Percentiles rank a stretch among this genome's conserved stretches.
phyloP scores from a whole-genome alignment of 1,140 invertebrate genomes.

The Drosophila leontia region DNA sequence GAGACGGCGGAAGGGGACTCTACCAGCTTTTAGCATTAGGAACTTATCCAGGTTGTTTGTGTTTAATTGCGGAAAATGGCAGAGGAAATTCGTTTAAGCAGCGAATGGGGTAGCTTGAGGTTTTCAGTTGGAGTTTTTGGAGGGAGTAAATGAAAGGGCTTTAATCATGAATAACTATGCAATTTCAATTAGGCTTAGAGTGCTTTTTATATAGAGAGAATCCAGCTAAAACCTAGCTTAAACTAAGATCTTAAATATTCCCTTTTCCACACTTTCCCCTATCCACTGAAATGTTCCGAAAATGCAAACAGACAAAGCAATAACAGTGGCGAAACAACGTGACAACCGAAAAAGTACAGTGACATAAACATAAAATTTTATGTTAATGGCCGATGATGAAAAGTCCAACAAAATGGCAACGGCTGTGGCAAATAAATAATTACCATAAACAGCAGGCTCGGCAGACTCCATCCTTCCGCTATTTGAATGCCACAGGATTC shows the following conservation, averaged over 20 bases:
- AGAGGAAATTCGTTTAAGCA: slow-evolving; percentile 34
- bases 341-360: slow-evolving; percentile 52
- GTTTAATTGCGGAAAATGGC: slow-evolving; percentile 66
- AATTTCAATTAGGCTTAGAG: slow-evolving; percentile 8
- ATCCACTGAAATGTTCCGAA: slow-evolving; percentile 20
- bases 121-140: not conserved
- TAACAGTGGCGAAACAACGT: slow-evolving; percentile 46
- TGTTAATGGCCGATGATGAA: slow-evolving; percentile 78
- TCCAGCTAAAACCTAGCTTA: not conserved
- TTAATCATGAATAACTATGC: slow-evolving; percentile 5
- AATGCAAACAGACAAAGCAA: slow-evolving; percentile 60
- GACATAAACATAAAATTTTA: slow-evolving; percentile 82
- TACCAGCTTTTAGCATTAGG: slow-evolving; percentile 47
- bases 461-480: slow-evolving; percentile 33
- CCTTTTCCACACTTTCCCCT: not conserved
- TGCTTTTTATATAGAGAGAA: not conserved
- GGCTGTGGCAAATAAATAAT: slow-evolving; percentile 82
- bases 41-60: slow-evolving; percentile 60
- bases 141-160: not conserved
- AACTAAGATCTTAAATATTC: not conserved
- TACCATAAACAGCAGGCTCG: slow-evolving; percentile 77
- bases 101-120: not conserved
- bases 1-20: slow-evolving; percentile 16
- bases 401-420: slow-evolving; percentile 67
- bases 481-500: slow-evolving; percentile 41